Evolutionary conservation across 2,113 vertebrate species (phyloP).

Genomic region (Galemys pyrenaicus): DNA sequence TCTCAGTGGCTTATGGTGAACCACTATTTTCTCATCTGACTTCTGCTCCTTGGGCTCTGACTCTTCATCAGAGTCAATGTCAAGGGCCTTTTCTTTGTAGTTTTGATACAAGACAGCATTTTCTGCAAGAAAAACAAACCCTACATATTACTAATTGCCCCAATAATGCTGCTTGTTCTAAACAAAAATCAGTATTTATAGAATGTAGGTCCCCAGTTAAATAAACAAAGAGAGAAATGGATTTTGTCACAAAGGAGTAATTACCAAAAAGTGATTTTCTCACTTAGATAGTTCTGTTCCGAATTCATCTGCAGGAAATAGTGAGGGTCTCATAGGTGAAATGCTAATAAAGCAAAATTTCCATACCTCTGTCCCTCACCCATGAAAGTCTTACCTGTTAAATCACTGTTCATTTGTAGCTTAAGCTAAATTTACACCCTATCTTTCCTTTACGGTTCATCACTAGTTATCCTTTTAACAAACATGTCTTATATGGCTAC

Average conservation of each 20-base stretch:
- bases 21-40: slow-evolving; percentile 87
- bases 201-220: background rate
- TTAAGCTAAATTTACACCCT: background rate
- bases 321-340: background rate
- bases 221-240: background rate
- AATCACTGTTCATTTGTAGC: background rate
- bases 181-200: background rate
- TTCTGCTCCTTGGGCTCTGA: slow-evolving; percentile 88
- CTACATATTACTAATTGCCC: background rate
- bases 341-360: background rate
- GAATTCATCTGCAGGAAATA: background rate
- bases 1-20: slow-evolving; percentile 91
- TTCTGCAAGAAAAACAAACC: slow-evolving; percentile 84
- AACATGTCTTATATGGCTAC: background rate
- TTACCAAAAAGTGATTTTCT: background rate
- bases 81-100: slow-evolving; percentile 97
- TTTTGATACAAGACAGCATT: slow-evolving; percentile 97
- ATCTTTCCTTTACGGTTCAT: background rate
- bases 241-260: background rate
- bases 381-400: background rate
- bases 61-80: slow-evolving; percentile 96
- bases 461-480: background rate
- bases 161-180: slow-evolving; percentile 26
- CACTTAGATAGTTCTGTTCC: background rate
- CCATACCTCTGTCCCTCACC: background rate